These are phyloP conservation scores for Leptopterna dolabrata DNA, from an alignment of 2,888 invertebrate genomes.

Conservation along the genomic window DNA sequence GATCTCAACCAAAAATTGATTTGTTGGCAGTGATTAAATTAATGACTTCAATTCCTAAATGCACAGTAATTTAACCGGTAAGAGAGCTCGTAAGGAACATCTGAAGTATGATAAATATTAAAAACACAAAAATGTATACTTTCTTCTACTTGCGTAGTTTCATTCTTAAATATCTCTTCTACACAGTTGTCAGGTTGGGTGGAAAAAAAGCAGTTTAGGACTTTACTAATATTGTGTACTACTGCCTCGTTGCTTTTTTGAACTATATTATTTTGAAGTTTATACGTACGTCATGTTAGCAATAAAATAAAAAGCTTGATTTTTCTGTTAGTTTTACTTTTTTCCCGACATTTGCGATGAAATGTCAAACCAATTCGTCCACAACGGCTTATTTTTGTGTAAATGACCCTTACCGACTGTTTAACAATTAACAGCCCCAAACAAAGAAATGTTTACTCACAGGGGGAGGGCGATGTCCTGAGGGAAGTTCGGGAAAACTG, in stretches of 20 bases:
- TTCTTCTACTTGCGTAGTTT: background rate
- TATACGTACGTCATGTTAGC: constrained; percentile 37
- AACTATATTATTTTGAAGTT: constrained; percentile 7
- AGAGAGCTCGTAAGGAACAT: background rate
- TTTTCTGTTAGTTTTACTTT: constrained; percentile 8
- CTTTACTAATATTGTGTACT: background rate
- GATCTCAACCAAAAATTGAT: background rate
- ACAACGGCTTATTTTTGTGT: too few relatives aligned
- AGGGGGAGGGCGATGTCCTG: too few relatives aligned
- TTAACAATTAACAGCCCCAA: too few relatives aligned
- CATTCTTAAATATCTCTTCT: background rate
- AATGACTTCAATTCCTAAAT: background rate
- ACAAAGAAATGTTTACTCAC: too few relatives aligned
- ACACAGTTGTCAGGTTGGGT: background rate
- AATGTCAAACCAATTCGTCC: too few relatives aligned
- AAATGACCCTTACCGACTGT: too few relatives aligned
- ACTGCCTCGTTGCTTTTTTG: constrained; percentile 28
- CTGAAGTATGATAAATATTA: background rate
- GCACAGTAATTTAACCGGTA: background rate
- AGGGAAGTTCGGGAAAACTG: too few relatives aligned
- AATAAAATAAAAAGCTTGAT: constrained; percentile 44
- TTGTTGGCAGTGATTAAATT: background rate
- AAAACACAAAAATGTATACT: background rate
- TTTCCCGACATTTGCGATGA: background rate
- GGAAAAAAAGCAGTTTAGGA: background rate